A percentile compares a stretch with the other conserved stretches of the same genome.
These are phyloP conservation scores for Picathartes gymnocephalus DNA, from an alignment of 2,113 vertebrate genomes.

Conservation along the genomic window DNA sequence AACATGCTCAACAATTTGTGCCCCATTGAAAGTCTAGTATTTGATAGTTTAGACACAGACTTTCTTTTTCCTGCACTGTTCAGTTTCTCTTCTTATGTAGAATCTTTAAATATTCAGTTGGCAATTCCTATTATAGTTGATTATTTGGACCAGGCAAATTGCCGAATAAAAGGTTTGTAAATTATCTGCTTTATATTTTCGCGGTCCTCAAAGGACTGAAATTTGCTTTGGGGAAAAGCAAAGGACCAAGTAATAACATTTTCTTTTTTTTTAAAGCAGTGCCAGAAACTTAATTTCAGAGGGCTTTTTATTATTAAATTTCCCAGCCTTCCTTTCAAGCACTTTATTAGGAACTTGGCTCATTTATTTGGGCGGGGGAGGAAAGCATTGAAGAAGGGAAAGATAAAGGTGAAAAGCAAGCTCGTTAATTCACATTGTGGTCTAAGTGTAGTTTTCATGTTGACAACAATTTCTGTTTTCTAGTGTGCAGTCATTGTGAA, in stretches of 20 bases:
- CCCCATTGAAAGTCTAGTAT: background rate
- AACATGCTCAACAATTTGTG: background rate
- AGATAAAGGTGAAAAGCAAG: conserved; percentile 36
- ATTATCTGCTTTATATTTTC: conserved; percentile 45
- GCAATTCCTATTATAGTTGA: background rate
- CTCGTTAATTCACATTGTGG: conserved; percentile 42
- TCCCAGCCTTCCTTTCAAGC: conserved; percentile 39
- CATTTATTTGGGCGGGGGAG: conserved; percentile 11
- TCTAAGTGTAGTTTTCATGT: conserved; percentile 23
- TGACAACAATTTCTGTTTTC: conserved; percentile 29
- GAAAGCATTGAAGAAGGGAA: background rate
- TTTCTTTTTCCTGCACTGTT: background rate
- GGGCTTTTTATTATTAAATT: conserved; percentile 42
- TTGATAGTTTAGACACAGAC: background rate
- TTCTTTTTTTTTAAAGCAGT: conserved; percentile 17
- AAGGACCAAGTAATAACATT: conserved; percentile 42
- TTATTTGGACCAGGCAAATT: conserved; percentile 56
- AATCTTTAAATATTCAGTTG: background rate
- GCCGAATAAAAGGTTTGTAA: conserved; percentile 36
- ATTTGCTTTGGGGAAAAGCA: conserved; percentile 51
- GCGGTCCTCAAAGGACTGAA: conserved; percentile 49
- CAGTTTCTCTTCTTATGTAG: background rate
- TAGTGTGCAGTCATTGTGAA: background rate
- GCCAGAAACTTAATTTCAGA: conserved; percentile 56
- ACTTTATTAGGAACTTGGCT: background rate